Conservation (phyloP, 2,113 vertebrate species). For the Cyanoderma ruficeps region DNA sequence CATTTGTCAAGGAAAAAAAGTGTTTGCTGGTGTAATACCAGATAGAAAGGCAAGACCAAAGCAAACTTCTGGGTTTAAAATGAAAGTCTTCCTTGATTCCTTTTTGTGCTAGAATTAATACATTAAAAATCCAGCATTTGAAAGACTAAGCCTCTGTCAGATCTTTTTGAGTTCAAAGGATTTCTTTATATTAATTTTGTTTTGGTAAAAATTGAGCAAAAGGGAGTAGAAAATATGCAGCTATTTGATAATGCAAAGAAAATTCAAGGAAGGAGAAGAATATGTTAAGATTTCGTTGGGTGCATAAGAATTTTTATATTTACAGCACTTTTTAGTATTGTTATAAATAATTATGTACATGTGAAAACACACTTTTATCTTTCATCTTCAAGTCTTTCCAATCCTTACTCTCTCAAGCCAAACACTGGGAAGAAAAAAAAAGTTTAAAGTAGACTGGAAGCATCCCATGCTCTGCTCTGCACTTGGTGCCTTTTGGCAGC, state of each 20-base stretch:
- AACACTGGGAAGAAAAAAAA: neutral
- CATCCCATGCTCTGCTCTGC: neutral
- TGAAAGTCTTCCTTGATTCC: neutral
- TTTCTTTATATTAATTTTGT: constrained; percentile 19
- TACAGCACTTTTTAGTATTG: neutral
- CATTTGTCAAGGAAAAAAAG: neutral
- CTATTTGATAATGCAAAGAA: constrained; percentile 11
- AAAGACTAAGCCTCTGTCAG: neutral
- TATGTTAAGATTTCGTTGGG: neutral
- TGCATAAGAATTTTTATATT: neutral
- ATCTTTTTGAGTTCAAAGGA: neutral
- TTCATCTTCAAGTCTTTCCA: neutral
- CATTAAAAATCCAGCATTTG: neutral
- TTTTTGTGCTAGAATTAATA: neutral
- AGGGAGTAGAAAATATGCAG: neutral
- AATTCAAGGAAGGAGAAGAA: neutral
- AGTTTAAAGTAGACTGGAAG: neutral
- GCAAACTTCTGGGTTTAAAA: neutral
- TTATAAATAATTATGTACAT: neutral
- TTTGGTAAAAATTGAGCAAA: constrained; percentile 16
- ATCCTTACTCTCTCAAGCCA: neutral
- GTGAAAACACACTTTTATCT: neutral
- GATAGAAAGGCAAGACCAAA: neutral
- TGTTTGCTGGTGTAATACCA: neutral
- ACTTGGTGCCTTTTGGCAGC: neutral